Base-by-base conservation (phyloP, 1,140 invertebrate species). In the Drosophila athabasca region DNA sequence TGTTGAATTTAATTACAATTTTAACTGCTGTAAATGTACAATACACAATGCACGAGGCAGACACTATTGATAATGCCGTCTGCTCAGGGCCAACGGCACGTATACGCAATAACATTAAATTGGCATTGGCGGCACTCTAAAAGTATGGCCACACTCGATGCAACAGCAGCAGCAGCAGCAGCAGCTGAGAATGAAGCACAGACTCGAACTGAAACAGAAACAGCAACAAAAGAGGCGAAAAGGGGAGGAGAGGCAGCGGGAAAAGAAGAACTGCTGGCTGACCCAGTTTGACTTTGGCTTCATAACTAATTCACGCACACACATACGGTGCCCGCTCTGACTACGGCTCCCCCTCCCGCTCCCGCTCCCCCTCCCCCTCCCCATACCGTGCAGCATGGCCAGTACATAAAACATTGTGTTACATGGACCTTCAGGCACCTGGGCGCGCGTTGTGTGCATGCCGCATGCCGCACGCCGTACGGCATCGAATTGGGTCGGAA, bases 201-300 rank as follows among this genome's bases (percentile, higher is more conserved):
- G 24, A 13, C 64, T 67, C 49, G 50, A 67, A 46, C 39, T 41
- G 78, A 62, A 61, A 66, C 50, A n/a, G 66, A 50, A 67, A 53
- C 77, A 81, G 74, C 17, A 19, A 19, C 17, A 19, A 19, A 19
- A 19, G 17, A 19, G 17, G 17, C 17, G 17, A 1, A 1, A 81
- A 78, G 52, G 3, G 31, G 3, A 31, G 31, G 0, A 8, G 8
- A 31, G 31, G 78, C 72, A 61, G 71, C 46, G 31, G 66, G 64
- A 67, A 53, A 81, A 81, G 74, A 87, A 78, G 55, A 50, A 55
- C 64, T 69, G 31, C 66, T 35, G 64, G 35, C 64, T 90, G 87
- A 90, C 87, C 87, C 88, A 90, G 72, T 90, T 90, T 90, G 76
- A 79, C 82, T 90, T 82, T 83, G 78, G 67, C 76, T 90, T 90